Evolutionary conservation across 2,888 invertebrate genomes (phyloP), one percentile per base, ranked within the genome.

Genomic region (Leucophenga maculata): DNA sequence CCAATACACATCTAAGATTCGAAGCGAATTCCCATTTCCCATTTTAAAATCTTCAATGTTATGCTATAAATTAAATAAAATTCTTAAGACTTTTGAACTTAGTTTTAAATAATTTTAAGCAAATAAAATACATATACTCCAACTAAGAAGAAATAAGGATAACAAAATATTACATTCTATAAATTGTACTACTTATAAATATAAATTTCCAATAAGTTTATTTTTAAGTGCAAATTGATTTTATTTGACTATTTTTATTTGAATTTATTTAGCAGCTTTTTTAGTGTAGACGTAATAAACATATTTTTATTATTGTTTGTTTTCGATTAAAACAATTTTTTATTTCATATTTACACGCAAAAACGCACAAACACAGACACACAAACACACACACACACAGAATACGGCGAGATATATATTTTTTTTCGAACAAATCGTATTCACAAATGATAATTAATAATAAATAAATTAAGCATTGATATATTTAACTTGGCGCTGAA

Each of bases 401-500:
- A 18, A 39, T 39, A 39, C 39, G 11, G 11, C 39, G 11, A 39
- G 11, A 39, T 22, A 55, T 22, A 22, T 39, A 18, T 39, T 39
- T 18, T 39, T 39, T 60, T 39, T n/a, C n/a, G n/a, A n/a, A n/a
- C 60, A 60, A 16, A 60, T 16, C 16, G n/a, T 60, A 39, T 46
- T n/a, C 26, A 64, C 46, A 46, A 3, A 39, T 39, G 39, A 39
- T 39, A 64, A 64, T 48, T 74, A 74, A 69, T 71, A 71, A 69
- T 69, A 73, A 75, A 76, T 78, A 77, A 79, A 78, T 78, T 77
- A 60, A 75, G 64, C 73, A 73, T 72, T 68, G 75, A 67, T 74
- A 77, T 82, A 79, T 81, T 77, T 84, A 86, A 86, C 86, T 86
- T 86, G 86, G 84, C 81, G 84, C 86, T 86, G 86, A 86, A 85